Base-by-base conservation (phyloP, 2,797 vertebrate species). In the Hydrophis major region DNA sequence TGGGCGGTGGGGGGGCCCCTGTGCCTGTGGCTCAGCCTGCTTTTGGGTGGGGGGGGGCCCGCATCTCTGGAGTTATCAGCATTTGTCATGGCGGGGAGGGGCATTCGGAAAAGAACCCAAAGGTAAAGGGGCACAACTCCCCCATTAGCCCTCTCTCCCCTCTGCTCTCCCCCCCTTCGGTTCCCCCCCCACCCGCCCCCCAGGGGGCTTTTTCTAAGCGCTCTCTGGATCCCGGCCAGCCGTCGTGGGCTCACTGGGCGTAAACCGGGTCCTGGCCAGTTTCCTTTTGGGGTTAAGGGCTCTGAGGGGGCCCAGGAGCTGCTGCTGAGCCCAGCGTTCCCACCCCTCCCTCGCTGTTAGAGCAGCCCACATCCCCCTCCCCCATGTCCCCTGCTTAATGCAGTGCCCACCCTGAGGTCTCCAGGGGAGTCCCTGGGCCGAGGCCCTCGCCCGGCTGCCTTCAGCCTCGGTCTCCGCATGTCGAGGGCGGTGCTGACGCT, bases 401-500 rank as follows among this genome's bases (percentile, higher is more conserved):
- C 2, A 32, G 32, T 55, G 16, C 20, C 12, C 11, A 18, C 32
- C 13, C 6, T 3, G 32, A 42, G 27, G 87, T 12, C n/a, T 27
- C 32, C 2, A 0, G 11, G 53, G 7, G 10, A 14, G 22, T 13
- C 18, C 18, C n/a, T 18, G 28, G 13, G 28, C 42, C 3, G 57
- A 6, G 37, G 3, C 2, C 1, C 8, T 22, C 5, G 18, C 18
- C 61, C 10, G 27, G 61, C 4, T 66, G 14, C 2, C 3, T 42
- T 10, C 20, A 22, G 20, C 27, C 20, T n/a, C 53, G 2, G 2
- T 7, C 47, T 13, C 0, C 6, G 0, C 0, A 86, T 88, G 32
- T 66, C 27, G 88, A 92, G 87, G 95, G 53, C 89, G 0, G 1
- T 94, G 6, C 92, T 96, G 93, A 94, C 92, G 92, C 95, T 93